Base-by-base conservation (phyloP, 37 sponge, comb jelly and placozoan genomes). In the Petrosia ficiformis region DNA sequence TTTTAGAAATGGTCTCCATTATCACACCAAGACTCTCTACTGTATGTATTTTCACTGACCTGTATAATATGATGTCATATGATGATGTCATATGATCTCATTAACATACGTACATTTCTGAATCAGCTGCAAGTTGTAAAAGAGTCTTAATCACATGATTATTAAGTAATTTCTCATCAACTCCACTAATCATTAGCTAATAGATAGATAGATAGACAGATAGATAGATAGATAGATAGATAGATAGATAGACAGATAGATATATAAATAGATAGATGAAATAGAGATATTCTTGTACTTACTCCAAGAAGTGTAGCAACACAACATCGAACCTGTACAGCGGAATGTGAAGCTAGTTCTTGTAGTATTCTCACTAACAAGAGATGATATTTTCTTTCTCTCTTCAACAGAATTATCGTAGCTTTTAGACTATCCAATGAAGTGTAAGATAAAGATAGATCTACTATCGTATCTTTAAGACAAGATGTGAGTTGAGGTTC, bases 21-120 rank as follows among this genome's bases (percentile, higher is more conserved):
- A 93, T 75, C 24, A 57, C 77, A 14, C 93, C 93, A 74, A 88
- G 71, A 34, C 85, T 87, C 16, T 58, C 77, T 39, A 93, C 73
- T 10, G 84, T 78, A 21, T 83, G 86, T 39, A 83, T 78, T 43
- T 73, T 77, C 35, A 93, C 93, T 40, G 69, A 56, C 24, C 93
- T 93, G 69, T 2, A 77, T 44, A 2, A 42, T 22, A 24, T n/a
- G 3, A 68, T 52, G 56, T 30, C 16, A 29, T 56, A 48, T 14
- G 8, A 8, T 40, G 21, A 36, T 10, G 6, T 24, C 77, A 16
- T 19, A 37, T 30, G 44, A 10, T 29, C 25, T 42, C 31, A 21
- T 54, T 42, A 3, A 4, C 0, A 33, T 0, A 1, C 86, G 66
- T 34, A 94, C 95, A 84, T 84, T 54, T 91, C 86, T 30, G 57